A percentile compares a stretch with the other conserved stretches of the same genome.
Evolutionary conservation across 2,797 vertebrate species (phyloP).

Genomic region (Phyllotis vaccarum): DNA sequence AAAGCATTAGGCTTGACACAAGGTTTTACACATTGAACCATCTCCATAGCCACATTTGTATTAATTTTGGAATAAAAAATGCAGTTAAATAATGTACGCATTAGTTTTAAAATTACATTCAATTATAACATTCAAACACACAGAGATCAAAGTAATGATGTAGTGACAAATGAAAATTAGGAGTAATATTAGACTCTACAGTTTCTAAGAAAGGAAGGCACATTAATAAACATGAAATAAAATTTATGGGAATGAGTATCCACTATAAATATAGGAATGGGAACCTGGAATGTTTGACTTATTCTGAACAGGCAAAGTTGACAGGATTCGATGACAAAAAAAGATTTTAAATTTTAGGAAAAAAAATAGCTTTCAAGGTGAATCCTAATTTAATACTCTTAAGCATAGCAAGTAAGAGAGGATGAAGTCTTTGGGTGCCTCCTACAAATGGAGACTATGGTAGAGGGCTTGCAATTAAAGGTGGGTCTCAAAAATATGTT

Average conservation of each 20-base stretch:
- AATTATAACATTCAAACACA: neutral
- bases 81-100: neutral
- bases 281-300: neutral
- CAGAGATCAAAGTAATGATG: neutral
- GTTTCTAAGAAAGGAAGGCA: neutral
- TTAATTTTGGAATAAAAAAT: neutral
- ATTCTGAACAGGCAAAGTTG: neutral
- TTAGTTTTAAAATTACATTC: neutral
- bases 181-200: neutral
- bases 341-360: neutral
- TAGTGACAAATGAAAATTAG: neutral
- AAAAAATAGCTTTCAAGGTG: neutral
- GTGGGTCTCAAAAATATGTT: neutral
- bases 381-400: neutral
- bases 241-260: neutral
- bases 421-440: neutral
- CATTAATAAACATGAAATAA: neutral
- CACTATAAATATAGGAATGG: neutral
- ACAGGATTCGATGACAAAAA: neutral
- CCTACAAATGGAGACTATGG: neutral
- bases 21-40: neutral
- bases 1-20: neutral
- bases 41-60: neutral
- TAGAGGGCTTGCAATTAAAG: neutral
- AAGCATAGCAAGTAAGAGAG: neutral